Evolutionary conservation across 2,888 invertebrate species (phyloP), one percentile per base, ranked within the genome.

Genomic region (Polyploca ridens): DNA sequence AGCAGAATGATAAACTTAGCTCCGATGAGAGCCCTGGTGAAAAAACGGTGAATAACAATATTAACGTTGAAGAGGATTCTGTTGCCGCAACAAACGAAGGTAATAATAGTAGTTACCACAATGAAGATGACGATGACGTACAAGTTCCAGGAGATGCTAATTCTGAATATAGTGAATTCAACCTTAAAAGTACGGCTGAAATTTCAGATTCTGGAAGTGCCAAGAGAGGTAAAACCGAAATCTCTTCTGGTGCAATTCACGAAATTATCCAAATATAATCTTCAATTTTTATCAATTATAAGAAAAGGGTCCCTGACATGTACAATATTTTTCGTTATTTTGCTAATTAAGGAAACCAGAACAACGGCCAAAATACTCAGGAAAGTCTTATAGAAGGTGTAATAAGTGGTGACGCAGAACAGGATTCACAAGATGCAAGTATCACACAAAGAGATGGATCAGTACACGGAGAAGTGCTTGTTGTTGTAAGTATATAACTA

Each of bases 61-160:
- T 66, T 57, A 63, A 68, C 33, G 67, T 71, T 49, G 71, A 69
- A 66, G 79, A 79, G 66, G 75, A 80, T 66, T 73, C 68, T 65
- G 76, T 66, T 71, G 73, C 74, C 66, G 68, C 86, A 71, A 74
- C 78, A 71, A 81, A 77, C 67, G 90, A 93, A 92, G 91, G 91
- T 92, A 92, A 91, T 88, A 84, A 81, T 78, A 88, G 81, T 77
- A 81, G 79, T 82, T 83, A 83, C 74, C 81, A 83, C 77, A 94
- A 91, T 70, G 92, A 94, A 81, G 95, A 95, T 66, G 95, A 95
- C 70, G 95, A 95, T 70, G 95, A 95, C 76, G 94, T 94, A 65
- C 85, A 94, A 84, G 86, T 94, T 80, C 94, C 93, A 87, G 88
- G 95, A 82, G 90, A 91, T 70, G 82, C 84, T 76, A 82, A 88